phyloP scores from a whole-genome alignment of 2,888 invertebrate genomes.

The Habrosyne pyritoides region DNA sequence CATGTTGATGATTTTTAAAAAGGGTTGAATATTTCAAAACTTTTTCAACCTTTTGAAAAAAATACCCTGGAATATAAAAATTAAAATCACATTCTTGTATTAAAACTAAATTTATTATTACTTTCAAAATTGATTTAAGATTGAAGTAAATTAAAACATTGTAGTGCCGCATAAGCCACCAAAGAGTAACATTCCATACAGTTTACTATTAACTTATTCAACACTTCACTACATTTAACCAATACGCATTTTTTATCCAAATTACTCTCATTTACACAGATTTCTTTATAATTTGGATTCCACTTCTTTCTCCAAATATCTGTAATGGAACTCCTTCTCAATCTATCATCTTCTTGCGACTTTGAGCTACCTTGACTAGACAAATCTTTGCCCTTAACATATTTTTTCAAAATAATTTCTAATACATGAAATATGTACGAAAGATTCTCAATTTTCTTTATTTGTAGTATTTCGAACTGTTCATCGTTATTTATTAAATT shows the following conservation, averaged over 20 bases:
- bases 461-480: slow-evolving; percentile 49
- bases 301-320: slow-evolving; percentile 73
- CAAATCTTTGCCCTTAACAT: slow-evolving; percentile 31
- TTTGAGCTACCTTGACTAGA: slow-evolving; percentile 34
- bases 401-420: slow-evolving; percentile 54
- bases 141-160: slow-evolving; percentile 72
- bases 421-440: slow-evolving; percentile 62
- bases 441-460: slow-evolving; percentile 51
- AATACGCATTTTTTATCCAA: slow-evolving; percentile 47
- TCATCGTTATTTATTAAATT: slow-evolving; percentile 37
- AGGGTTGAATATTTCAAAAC: too few species aligned
- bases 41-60: too few species aligned
- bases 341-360: slow-evolving; percentile 45
- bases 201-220: slow-evolving; percentile 64
- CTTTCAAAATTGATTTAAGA: slow-evolving; percentile 17
- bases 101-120: background rate
- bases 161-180: slow-evolving; percentile 62
- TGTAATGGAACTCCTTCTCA: slow-evolving; percentile 56
- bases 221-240: slow-evolving; percentile 48
- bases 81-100: background rate
- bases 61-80: background rate
- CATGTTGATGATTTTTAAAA: too few species aligned
- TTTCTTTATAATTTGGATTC: slow-evolving; percentile 48
- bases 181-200: slow-evolving; percentile 66
- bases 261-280: slow-evolving; percentile 31